Percentiles rank a stretch among this genome's conserved stretches.
Evolutionary conservation across 2,113 vertebrate species (phyloP).

Genomic region (Actenoides lindsayi): DNA sequence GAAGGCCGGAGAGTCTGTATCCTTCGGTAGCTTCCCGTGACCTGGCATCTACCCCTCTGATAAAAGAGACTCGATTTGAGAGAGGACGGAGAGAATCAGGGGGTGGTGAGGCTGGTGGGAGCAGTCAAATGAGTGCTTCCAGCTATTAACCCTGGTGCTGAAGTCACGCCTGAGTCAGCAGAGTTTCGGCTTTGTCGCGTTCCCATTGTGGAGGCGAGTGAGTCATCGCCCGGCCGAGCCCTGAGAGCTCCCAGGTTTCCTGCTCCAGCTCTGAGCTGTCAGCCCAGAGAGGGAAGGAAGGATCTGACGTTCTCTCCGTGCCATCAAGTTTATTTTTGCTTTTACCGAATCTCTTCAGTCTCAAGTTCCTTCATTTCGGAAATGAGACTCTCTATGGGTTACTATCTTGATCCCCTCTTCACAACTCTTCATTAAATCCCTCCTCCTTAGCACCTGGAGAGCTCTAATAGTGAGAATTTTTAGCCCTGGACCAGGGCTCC

Average conservation of each 20-base stretch:
- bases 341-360: not conserved
- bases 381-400: conserved; percentile 28
- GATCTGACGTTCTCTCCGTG: not conserved
- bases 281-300: not conserved
- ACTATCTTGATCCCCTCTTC: conserved; percentile 36
- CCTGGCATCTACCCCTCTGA: not conserved
- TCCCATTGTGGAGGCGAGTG: conserved; percentile 39
- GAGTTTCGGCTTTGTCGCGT: conserved; percentile 65
- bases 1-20: not conserved
- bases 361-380: not conserved
- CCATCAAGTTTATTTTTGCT: conserved; percentile 19
- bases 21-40: not conserved
- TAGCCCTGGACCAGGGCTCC: not conserved
- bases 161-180: conserved; percentile 66
- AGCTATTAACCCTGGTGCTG: not conserved
- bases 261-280: conserved; percentile 7
- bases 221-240: conserved; percentile 15
- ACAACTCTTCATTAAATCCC: conserved; percentile 22
- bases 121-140: not conserved
- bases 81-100: not conserved
- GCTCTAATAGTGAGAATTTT: not conserved
- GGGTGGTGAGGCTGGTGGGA: not conserved
- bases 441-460: conserved; percentile 39
- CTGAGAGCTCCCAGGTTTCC: not conserved
- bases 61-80: not conserved